Conservation (phyloP, 2,888 invertebrate genomes). For the Ischnus inquisitorius region DNA sequence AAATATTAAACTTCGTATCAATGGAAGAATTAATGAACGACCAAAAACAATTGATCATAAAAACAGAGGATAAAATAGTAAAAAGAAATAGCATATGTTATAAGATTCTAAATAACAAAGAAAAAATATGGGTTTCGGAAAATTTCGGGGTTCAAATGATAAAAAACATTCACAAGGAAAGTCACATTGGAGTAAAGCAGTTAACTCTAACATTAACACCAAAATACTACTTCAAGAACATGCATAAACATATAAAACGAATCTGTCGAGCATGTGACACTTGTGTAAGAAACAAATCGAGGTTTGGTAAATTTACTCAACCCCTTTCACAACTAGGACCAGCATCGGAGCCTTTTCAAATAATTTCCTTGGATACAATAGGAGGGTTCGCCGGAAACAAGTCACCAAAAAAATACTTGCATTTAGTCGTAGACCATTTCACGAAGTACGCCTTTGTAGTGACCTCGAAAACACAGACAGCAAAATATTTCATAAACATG, state of each 20-base stretch:
- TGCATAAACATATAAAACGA: conserved; percentile 40
- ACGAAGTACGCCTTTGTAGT: conserved; percentile 73
- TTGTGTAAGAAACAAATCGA: conserved; percentile 15
- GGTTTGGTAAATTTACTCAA: conserved; percentile 61
- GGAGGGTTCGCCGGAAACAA: conserved; percentile 32
- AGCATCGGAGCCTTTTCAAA: conserved; percentile 73
- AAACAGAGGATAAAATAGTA: conserved; percentile 43
- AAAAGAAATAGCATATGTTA: conserved; percentile 60
- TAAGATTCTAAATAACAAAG: conserved; percentile 47
- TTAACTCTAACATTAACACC: conserved; percentile 53
- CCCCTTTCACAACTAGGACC: conserved; percentile 70
- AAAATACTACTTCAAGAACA: conserved; percentile 62
- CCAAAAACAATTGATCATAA: conserved; percentile 45
- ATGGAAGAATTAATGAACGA: conserved; percentile 63
- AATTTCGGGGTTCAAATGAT: conserved; percentile 54
- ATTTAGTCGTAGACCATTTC: conserved; percentile 74
- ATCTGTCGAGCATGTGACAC: conserved; percentile 9
- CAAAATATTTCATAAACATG: conserved; percentile 71
- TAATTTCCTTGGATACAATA: conserved; percentile 72
- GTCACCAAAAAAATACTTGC: conserved; percentile 72
- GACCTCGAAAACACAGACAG: conserved; percentile 72
- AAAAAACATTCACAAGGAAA: conserved; percentile 41
- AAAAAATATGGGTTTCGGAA: conserved; percentile 58
- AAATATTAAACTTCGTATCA: conserved; percentile 57
- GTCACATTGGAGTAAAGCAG: conserved; percentile 61